Percentiles rank a stretch among this genome's conserved stretches.
These are phyloP conservation scores for Dromius quadrimaculatus DNA, from an alignment of 2,888 invertebrate genomes.

Conservation along the genomic window DNA sequence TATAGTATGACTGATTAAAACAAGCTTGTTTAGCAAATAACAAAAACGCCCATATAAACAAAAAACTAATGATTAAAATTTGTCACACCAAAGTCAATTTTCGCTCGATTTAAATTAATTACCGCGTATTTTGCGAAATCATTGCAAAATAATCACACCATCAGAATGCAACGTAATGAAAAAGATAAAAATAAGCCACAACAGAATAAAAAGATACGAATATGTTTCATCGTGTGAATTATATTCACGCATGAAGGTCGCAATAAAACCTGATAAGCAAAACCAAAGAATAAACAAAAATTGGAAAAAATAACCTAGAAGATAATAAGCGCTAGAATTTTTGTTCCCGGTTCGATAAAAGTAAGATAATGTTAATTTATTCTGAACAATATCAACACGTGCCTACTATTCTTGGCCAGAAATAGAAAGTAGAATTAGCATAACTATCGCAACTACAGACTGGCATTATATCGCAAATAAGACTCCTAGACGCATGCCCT, in stretches of 20 bases:
- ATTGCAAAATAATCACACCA: conserved; percentile 17
- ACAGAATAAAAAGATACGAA: conserved; percentile 7
- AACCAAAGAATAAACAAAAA: conserved; percentile 46
- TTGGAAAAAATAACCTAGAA: conserved; percentile 33
- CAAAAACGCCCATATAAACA: neutral
- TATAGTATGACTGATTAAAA: neutral
- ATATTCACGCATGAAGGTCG: conserved; percentile 36
- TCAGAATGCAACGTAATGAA: conserved; percentile 11
- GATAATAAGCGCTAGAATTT: conserved; percentile 35
- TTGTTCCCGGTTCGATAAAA: conserved; percentile 46
- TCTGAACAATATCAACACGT: conserved; percentile 42
- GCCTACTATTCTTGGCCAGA: conserved; percentile 22
- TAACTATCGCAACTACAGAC: conserved; percentile 30
- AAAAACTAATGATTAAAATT: conserved; percentile 15
- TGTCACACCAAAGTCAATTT: conserved; percentile 4
- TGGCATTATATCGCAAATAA: conserved; percentile 14
- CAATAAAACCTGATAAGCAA: conserved; percentile 22
- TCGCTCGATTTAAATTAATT: conserved; percentile 16
- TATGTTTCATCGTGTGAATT: conserved; percentile 12
- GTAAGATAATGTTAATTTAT: conserved; percentile 40
- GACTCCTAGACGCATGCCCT: too few relatives aligned
- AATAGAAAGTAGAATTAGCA: conserved; percentile 41
- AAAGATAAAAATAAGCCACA: conserved; percentile 6
- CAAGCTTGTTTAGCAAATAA: neutral
- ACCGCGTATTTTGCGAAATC: conserved; percentile 11